A percentile compares a stretch with the other conserved stretches of the same genome.
These are phyloP conservation scores for Hydrophis major DNA, from an alignment of 2,797 vertebrate species.

Conservation along the genomic window DNA sequence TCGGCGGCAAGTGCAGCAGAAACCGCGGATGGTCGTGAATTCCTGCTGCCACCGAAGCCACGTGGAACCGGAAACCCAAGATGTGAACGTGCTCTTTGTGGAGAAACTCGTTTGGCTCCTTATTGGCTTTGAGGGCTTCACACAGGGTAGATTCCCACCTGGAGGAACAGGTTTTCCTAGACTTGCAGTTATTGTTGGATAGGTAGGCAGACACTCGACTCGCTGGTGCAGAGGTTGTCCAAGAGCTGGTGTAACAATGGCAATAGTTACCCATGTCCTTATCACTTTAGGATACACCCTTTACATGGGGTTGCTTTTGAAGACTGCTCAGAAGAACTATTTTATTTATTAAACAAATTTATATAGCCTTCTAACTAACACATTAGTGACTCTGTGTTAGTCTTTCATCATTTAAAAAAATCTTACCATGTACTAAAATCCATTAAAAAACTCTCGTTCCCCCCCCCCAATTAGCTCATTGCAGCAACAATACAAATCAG, in stretches of 20 bases:
- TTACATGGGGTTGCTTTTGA: neutral
- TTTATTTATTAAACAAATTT: neutral
- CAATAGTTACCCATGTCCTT: neutral
- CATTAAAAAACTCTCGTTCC: neutral
- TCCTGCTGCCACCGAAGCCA: too few species aligned
- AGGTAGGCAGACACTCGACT: too few species aligned
- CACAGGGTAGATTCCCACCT: neutral
- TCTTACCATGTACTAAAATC: neutral
- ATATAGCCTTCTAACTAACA: neutral
- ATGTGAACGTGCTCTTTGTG: neutral
- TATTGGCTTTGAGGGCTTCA: neutral
- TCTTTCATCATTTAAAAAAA: neutral
- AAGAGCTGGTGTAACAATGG: neutral
- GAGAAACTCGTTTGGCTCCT: neutral
- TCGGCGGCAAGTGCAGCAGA: too few species aligned
- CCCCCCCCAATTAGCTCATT: fast-evolving
- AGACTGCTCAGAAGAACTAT: neutral
- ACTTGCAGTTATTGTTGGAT: neutral
- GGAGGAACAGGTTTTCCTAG: neutral
- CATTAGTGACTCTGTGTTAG: neutral
- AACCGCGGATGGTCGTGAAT: too few species aligned
- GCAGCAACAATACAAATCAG: neutral
- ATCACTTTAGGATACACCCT: neutral
- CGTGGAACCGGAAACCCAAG: too few species aligned
- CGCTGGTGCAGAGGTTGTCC: neutral